Evolutionary conservation across 2,797 vertebrate species (phyloP).

Genomic region (Tympanoctomys barrerae): DNA sequence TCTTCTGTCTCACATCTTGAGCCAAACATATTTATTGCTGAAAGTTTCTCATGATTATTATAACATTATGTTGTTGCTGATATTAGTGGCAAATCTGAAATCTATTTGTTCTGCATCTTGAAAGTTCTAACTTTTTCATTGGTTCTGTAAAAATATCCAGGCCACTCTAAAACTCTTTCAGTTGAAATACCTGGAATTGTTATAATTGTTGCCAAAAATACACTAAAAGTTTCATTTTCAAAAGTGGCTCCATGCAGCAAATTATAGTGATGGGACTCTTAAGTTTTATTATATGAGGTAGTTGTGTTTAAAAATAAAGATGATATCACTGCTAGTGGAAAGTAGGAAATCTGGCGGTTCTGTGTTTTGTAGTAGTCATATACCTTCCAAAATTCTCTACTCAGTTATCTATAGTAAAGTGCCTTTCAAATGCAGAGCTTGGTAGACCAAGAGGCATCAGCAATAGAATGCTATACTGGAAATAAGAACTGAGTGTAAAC

Average conservation of each 20-base stretch:
- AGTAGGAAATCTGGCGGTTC: neutral
- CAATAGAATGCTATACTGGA: neutral
- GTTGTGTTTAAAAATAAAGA: neutral
- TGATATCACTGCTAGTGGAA: neutral
- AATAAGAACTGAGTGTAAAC: neutral
- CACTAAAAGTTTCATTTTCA: constrained; percentile 23
- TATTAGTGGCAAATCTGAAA: neutral
- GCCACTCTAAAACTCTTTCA: neutral
- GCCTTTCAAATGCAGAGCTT: neutral
- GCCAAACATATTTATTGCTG: neutral
- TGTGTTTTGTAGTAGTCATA: neutral
- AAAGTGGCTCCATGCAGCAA: constrained; percentile 2
- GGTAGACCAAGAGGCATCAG: neutral
- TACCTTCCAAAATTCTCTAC: neutral
- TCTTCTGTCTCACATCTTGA: neutral
- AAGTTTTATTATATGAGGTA: neutral
- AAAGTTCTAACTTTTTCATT: neutral
- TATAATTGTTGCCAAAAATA: neutral
- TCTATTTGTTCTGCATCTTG: constrained; percentile 1
- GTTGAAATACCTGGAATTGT: neutral
- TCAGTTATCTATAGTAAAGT: neutral
- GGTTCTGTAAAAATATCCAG: neutral
- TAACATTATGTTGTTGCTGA: neutral
- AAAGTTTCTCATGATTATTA: constrained; percentile 7
- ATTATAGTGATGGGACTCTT: neutral